phyloP scores from a whole-genome alignment of 2,797 vertebrate genomes.

The Thamnophis elegans region DNA sequence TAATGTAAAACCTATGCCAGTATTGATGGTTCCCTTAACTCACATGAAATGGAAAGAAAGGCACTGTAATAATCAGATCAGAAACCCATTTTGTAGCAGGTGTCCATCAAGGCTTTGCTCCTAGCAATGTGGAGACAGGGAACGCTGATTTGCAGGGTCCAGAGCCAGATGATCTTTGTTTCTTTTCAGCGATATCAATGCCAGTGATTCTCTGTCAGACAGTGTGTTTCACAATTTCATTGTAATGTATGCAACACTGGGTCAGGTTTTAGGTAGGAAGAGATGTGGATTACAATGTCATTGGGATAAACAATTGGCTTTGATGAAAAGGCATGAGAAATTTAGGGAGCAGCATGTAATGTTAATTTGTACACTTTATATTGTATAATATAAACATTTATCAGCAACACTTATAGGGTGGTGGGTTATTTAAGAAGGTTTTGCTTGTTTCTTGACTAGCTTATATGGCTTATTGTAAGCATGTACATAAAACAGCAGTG shows the following conservation, averaged over 20 bases:
- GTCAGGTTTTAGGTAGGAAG: not conserved
- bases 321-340: not conserved
- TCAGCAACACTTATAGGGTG: conserved; percentile 9
- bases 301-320: not conserved
- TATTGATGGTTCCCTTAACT: no score
- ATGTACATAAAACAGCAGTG: not conserved
- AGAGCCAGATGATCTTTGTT: not conserved
- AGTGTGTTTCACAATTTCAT: not conserved
- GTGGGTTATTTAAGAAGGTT: not conserved
- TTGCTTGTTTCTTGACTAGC: not conserved
- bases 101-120: not conserved
- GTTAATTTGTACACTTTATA: not conserved
- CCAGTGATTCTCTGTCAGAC: not conserved
- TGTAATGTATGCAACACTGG: not conserved
- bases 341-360: not conserved
- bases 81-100: not conserved
- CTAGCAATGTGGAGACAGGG: not conserved
- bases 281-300: not conserved
- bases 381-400: not conserved
- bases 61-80: not conserved
- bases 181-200: not conserved
- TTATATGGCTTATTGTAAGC: not conserved
- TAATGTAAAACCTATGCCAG: not conserved
- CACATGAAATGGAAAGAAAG: not conserved
- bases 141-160: not conserved